phyloP scores from a whole-genome alignment of 2,888 invertebrate species.

The Napeogenes inachia region DNA sequence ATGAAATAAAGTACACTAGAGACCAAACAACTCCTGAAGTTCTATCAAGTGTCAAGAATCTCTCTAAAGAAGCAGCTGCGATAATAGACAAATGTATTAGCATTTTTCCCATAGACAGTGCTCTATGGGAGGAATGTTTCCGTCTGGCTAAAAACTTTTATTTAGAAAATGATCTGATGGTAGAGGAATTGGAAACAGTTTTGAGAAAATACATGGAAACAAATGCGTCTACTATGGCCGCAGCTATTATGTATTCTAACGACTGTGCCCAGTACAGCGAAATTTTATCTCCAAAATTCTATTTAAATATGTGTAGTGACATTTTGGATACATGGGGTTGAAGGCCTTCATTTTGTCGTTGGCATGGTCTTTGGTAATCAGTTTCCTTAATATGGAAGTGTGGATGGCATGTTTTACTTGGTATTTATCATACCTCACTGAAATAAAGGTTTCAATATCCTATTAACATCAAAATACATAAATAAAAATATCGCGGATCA shows the following conservation, averaged over 20 bases:
- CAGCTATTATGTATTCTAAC: conserved; percentile 68
- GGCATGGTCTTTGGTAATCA: neutral
- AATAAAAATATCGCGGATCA: no score
- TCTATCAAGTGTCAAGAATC: conserved; percentile 38
- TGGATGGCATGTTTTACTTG: no score
- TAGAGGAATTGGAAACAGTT: conserved; percentile 74
- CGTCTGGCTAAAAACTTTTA: conserved; percentile 61
- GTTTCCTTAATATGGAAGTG: no score
- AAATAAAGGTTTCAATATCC: no score
- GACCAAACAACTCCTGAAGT: conserved; percentile 32
- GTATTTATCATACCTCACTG: no score
- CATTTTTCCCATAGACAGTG: conserved; percentile 58
- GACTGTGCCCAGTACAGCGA: conserved; percentile 67
- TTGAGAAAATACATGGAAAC: conserved; percentile 75
- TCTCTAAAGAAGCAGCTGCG: conserved; percentile 54
- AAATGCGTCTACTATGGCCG: conserved; percentile 64
- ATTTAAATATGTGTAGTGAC: conserved; percentile 69
- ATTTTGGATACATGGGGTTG: conserved; percentile 70
- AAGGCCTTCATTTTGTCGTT: conserved; percentile 13
- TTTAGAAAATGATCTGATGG: conserved; percentile 56
- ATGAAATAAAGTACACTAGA: conserved; percentile 52
- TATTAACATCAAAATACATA: neutral
- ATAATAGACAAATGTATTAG: conserved; percentile 63
- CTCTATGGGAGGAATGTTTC: conserved; percentile 66
- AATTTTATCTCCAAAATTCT: conserved; percentile 66